Base-by-base conservation (phyloP, 1,140 invertebrate genomes). In the Lepidurus couesii region DNA sequence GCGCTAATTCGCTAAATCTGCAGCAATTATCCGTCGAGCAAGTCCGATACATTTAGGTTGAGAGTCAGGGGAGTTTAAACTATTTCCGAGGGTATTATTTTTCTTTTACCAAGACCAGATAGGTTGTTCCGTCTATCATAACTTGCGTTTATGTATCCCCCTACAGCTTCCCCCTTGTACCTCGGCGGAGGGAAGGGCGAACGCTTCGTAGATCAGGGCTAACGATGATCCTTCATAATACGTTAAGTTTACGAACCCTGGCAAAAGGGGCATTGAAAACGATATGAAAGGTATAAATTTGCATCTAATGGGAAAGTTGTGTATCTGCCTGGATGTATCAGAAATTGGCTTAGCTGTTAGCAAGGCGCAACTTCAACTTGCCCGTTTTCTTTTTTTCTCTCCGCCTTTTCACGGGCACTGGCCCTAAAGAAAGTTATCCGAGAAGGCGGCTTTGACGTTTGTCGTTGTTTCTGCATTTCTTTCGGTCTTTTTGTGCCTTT, bases 1-100 rank as follows among this genome's bases (percentile, higher is more conserved):
- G 53, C 16, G 53, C 13, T 65, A 65, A 65, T 65, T 65, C 53
- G 21, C 53, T 65, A n/a, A 65, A 65, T 65, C 13, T 65, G 53
- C 21, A 65, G 13, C 53, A 21, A 65, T 65, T 21, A 65, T 21
- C 21, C 21, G 53, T 65, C 21, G 53, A 16, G 1, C 53, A 65
- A 65, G n/a, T 13, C 13, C 4, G 21, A 65, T 13, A 65, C 16
- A 65, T 21, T 13, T n/a, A 65, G n/a, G 9, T 11, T 65, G 53
- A 13, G 16, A 65, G 53, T 65, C 21, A n/a, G 53, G 1, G 16
- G 53, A 65, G n/a, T 65, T 65, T 65, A 5, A 47, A 47, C 10
- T 16, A 65, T 65, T 65, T 9, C 21, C 13, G 13, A 65, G 53
- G 13, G 13, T 13, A 21, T 9, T 47, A 65, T 9, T 13, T 21